Evolutionary conservation across 2,113 vertebrate genomes (phyloP).

Genomic region (Lampris incognitus): DNA sequence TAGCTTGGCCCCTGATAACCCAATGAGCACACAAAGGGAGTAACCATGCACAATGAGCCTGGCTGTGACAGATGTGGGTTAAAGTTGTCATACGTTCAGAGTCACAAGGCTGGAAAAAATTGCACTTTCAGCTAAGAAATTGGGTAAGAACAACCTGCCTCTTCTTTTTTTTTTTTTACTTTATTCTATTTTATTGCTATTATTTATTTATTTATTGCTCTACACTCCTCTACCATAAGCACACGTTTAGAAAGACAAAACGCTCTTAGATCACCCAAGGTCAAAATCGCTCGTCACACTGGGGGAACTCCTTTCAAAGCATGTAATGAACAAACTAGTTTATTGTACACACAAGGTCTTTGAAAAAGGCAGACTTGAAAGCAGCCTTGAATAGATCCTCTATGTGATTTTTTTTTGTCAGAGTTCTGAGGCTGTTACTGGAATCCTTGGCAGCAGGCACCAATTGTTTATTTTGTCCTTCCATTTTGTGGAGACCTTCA

Average conservation of each 20-base stretch:
- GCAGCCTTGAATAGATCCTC: slow-evolving; percentile 54
- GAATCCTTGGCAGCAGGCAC: slow-evolving; percentile 62
- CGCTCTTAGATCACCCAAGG: slow-evolving; percentile 28
- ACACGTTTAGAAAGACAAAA: background rate
- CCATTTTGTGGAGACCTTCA: slow-evolving; percentile 57
- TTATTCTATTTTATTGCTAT: too few species aligned
- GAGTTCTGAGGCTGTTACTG: slow-evolving; percentile 59
- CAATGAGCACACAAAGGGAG: slow-evolving; percentile 72
- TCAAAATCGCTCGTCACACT: slow-evolving; percentile 39
- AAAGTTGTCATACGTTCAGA: slow-evolving; percentile 64
- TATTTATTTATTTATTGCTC: background rate
- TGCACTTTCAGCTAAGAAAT: slow-evolving; percentile 6
- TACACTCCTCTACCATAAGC: background rate
- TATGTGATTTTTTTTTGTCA: slow-evolving; percentile 21
- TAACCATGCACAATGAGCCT: slow-evolving; percentile 63
- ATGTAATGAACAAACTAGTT: slow-evolving; percentile 64
- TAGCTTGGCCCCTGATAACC: slow-evolving; percentile 66
- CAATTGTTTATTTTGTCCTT: slow-evolving; percentile 69
- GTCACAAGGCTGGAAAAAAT: slow-evolving; percentile 38
- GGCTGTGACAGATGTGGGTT: slow-evolving; percentile 69
- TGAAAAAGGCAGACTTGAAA: slow-evolving; percentile 35
- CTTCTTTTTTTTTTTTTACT: background rate
- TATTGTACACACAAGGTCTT: slow-evolving; percentile 55
- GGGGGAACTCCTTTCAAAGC: slow-evolving; percentile 52
- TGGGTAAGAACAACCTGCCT: slow-evolving; percentile 10